A percentile compares a stretch with the other conserved stretches of the same genome.
phyloP scores from a whole-genome alignment of 2,797 vertebrate species.

The Meda fulgida region DNA sequence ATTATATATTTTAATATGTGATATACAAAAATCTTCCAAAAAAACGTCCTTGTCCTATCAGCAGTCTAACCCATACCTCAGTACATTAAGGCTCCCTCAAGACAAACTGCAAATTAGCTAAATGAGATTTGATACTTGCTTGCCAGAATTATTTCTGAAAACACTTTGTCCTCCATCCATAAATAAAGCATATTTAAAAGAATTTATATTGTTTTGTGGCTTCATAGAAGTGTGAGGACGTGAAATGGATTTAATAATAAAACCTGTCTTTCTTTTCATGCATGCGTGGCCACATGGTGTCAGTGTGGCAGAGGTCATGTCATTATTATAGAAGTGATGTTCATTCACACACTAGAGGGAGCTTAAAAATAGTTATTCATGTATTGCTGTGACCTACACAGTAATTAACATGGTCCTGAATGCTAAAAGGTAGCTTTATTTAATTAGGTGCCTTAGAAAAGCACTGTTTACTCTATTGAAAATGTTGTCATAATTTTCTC shows the following conservation, averaged over 20 bases:
- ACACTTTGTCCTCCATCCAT: neutral
- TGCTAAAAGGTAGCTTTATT: neutral
- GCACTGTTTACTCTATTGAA: neutral
- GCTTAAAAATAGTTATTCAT: neutral
- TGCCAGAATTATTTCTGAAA: neutral
- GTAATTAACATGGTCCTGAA: neutral
- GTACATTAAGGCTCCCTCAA: neutral
- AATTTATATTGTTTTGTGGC: neutral
- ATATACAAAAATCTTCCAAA: neutral
- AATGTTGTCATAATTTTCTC: too few species aligned
- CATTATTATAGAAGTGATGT: neutral
- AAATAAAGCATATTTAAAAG: neutral
- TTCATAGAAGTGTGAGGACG: neutral
- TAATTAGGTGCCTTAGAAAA: neutral
- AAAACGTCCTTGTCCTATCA: neutral
- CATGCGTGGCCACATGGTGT: conserved; percentile 8
- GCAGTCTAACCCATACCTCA: neutral
- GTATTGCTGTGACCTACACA: neutral
- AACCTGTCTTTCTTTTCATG: neutral
- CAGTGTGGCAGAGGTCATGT: neutral
- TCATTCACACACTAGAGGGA: neutral
- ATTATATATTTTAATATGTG: neutral
- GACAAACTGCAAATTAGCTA: neutral
- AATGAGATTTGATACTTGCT: neutral
- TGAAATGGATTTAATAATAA: neutral